Evolutionary conservation across 2,797 vertebrate genomes (phyloP).

Genomic region (Crypturellus tataupa): DNA sequence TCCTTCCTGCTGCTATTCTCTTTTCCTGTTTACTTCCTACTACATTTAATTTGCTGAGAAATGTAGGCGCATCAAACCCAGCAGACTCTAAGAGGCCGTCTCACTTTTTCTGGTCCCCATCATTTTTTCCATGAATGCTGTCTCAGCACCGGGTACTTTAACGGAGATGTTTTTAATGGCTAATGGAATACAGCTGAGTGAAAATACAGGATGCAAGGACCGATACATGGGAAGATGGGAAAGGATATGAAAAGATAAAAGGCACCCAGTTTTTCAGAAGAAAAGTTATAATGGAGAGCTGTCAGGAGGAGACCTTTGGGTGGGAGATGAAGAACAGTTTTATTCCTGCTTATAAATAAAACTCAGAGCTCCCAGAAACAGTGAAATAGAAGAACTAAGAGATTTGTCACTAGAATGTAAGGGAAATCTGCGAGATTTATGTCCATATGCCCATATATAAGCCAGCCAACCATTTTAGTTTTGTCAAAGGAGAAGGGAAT

Average conservation of each 20-base stretch:
- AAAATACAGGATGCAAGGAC: constrained; percentile 1
- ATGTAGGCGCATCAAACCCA: background rate
- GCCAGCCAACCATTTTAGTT: constrained; percentile 1
- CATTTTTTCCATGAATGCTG: background rate
- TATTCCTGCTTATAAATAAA: constrained; percentile 40
- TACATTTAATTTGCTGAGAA: background rate
- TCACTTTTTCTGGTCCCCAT: background rate
- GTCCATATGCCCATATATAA: background rate
- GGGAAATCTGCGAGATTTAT: constrained; percentile 21
- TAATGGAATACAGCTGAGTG: constrained; percentile 47
- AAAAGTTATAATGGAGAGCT: constrained; percentile 20
- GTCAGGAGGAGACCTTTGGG: constrained; percentile 8
- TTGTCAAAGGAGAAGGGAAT: background rate
- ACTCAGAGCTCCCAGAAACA: constrained; percentile 35
- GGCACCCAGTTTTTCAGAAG: background rate
- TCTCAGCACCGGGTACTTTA: background rate
- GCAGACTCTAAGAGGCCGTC: background rate
- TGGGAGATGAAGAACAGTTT: constrained; percentile 14
- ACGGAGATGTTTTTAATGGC: background rate
- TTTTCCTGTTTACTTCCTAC: background rate
- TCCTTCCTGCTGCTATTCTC: background rate
- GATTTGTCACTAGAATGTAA: constrained; percentile 21
- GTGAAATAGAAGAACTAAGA: background rate
- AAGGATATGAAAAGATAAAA: constrained; percentile 36
- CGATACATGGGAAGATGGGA: background rate